Conservation (phyloP, 2,797 vertebrate genomes). For the Spinus olivaceus region DNA sequence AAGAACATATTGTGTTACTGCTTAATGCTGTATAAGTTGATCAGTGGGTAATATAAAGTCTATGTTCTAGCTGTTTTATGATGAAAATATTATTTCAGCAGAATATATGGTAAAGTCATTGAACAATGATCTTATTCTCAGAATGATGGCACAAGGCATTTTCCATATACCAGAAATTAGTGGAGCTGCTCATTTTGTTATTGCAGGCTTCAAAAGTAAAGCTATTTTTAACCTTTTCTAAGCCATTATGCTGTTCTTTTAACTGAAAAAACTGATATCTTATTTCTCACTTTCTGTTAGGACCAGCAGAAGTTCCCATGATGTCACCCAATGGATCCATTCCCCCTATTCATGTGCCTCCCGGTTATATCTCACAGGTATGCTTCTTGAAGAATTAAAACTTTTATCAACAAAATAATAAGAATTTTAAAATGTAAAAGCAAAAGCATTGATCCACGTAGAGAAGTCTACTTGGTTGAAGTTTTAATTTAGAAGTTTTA, state of each 20-base stretch:
- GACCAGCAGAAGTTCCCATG: slow-evolving; percentile 98
- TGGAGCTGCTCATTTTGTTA: slow-evolving; percentile 37
- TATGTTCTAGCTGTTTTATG: slow-evolving; percentile 34
- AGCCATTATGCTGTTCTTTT: neutral
- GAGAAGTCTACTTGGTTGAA: neutral
- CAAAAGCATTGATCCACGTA: neutral
- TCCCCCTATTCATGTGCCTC: slow-evolving; percentile 95
- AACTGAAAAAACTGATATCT: neutral
- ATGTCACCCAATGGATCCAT: slow-evolving; percentile 98
- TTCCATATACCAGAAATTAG: slow-evolving; percentile 43
- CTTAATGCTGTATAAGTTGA: slow-evolving; percentile 43
- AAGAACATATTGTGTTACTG: slow-evolving; percentile 53
- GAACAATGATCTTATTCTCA: slow-evolving; percentile 47
- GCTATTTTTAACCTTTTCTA: slow-evolving; percentile 19
- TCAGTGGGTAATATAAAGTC: slow-evolving; percentile 50
- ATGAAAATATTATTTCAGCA: slow-evolving; percentile 42
- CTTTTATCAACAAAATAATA: neutral
- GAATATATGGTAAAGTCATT: slow-evolving; percentile 58
- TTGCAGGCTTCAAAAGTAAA: slow-evolving; percentile 22
- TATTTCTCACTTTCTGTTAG: slow-evolving; percentile 64
- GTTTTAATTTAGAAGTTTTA: neutral
- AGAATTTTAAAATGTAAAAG: neutral
- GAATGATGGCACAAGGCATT: slow-evolving; percentile 17
- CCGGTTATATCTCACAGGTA: slow-evolving; percentile 98
- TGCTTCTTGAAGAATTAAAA: neutral